Conservation (phyloP, 2,888 invertebrate genomes). For the Neuroscelio doddi region DNA sequence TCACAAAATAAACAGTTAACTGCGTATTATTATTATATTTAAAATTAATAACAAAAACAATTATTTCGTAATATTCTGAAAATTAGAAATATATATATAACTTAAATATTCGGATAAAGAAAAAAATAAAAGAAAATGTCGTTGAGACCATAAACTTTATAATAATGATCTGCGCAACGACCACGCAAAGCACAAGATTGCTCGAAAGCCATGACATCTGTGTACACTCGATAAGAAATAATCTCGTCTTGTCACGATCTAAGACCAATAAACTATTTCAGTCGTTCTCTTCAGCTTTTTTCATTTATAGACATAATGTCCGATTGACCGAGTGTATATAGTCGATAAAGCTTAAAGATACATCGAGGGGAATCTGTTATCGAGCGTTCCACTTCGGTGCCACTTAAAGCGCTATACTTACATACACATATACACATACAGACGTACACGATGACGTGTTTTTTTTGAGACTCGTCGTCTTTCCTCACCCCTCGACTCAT, state of each 20-base stretch:
- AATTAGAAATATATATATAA: no score
- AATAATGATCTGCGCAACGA: not conserved
- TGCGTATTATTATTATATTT: no score
- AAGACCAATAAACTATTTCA: conserved; percentile 26
- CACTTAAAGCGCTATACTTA: conserved; percentile 40
- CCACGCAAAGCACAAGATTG: conserved; percentile 6
- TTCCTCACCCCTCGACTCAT: no score
- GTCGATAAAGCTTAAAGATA: conserved; percentile 37
- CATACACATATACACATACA: not conserved
- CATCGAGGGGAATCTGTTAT: conserved; percentile 41
- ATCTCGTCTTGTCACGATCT: conserved; percentile 33
- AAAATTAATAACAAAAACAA: no score
- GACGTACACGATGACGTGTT: no score
- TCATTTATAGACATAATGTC: conserved; percentile 23
- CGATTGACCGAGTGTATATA: conserved; percentile 38
- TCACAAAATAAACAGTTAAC: no score
- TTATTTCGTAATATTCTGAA: no score
- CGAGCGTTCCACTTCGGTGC: conserved; percentile 54
- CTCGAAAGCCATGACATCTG: conserved; percentile 19
- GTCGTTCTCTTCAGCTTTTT: conserved; percentile 25
- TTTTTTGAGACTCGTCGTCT: no score
- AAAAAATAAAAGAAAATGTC: no score
- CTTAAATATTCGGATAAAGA: no score
- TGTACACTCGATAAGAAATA: conserved; percentile 36
- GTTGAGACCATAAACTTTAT: no score